A percentile compares a stretch with the other conserved stretches of the same genome.
phyloP scores from a whole-genome alignment of 1,140 invertebrate genomes.

The Fopius arisanus region DNA sequence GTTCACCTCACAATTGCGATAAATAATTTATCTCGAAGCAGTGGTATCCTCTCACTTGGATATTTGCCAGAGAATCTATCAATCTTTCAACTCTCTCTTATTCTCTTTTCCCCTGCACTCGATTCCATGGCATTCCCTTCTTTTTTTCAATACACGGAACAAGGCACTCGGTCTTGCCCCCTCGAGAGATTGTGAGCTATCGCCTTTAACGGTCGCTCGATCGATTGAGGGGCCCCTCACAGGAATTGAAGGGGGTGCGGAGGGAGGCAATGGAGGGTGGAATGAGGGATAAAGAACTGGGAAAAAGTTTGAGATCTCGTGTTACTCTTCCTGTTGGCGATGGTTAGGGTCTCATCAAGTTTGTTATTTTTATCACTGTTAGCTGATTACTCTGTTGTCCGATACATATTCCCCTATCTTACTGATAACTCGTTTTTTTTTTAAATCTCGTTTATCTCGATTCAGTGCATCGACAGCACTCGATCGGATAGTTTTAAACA shows the following conservation, averaged over 20 bases:
- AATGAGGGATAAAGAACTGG: not conserved
- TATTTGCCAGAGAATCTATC: conserved; percentile 6
- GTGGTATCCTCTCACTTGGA: not conserved
- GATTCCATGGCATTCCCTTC: not conserved
- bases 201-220: conserved; percentile 4
- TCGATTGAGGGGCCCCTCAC: not conserved
- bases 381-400: no score
- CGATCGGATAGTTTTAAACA: not conserved
- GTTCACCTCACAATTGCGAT: not conserved
- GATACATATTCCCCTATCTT: no score
- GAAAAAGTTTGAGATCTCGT: not conserved
- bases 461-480: not conserved
- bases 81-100: not conserved
- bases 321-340: conserved; percentile 12
- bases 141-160: conserved; percentile 3
- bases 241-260: not conserved
- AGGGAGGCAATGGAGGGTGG: not conserved
- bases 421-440: no score
- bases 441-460: no score
- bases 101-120: not conserved
- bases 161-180: conserved; percentile 4
- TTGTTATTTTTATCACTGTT: not conserved
- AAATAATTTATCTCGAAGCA: not conserved
- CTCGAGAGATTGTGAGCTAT: conserved; percentile 8
- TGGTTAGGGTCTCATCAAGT: not conserved